phyloP scores from a whole-genome alignment of 2,888 invertebrate species.

The Callyntrura guangdongensis region DNA sequence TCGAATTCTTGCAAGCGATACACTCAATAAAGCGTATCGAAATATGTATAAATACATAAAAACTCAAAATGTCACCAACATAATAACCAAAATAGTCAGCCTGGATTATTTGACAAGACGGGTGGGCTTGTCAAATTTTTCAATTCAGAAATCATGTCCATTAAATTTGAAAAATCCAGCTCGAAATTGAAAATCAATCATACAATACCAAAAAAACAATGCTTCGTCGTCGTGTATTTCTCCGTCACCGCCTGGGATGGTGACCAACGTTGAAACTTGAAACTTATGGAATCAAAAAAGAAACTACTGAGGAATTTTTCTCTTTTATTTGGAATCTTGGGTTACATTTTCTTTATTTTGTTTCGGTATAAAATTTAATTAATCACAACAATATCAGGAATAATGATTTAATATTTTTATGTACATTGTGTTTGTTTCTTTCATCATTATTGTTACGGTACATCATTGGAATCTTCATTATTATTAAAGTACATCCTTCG shows the following conservation, averaged over 20 bases:
- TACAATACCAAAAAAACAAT: constrained; percentile 59
- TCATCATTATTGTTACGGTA: constrained; percentile 26
- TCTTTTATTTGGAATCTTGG: constrained; percentile 67
- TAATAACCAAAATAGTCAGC: constrained; percentile 52
- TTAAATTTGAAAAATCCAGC: constrained; percentile 58
- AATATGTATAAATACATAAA: constrained; percentile 19
- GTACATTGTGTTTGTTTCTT: not conserved
- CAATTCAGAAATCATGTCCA: constrained; percentile 56
- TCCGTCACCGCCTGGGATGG: constrained; percentile 78
- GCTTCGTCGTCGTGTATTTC: constrained; percentile 75
- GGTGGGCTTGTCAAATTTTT: constrained; percentile 71
- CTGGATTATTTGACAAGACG: constrained; percentile 54
- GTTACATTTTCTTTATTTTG: constrained; percentile 69
- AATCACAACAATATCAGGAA: not conserved
- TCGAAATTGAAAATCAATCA: constrained; percentile 53
- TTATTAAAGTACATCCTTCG: constrained; percentile 20
- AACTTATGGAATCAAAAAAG: constrained; percentile 74
- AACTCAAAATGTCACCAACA: constrained; percentile 44
- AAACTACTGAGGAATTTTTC: constrained; percentile 64
- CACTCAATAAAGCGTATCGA: constrained; percentile 53
- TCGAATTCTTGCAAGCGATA: constrained; percentile 60
- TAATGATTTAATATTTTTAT: constrained; percentile 19
- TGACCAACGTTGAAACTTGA: constrained; percentile 72
- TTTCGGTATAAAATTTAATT: constrained; percentile 51
- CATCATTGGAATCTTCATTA: too few species aligned